These are phyloP conservation scores for Ictalurus furcatus DNA, from an alignment of 2,113 vertebrate genomes.

Conservation along the genomic window DNA sequence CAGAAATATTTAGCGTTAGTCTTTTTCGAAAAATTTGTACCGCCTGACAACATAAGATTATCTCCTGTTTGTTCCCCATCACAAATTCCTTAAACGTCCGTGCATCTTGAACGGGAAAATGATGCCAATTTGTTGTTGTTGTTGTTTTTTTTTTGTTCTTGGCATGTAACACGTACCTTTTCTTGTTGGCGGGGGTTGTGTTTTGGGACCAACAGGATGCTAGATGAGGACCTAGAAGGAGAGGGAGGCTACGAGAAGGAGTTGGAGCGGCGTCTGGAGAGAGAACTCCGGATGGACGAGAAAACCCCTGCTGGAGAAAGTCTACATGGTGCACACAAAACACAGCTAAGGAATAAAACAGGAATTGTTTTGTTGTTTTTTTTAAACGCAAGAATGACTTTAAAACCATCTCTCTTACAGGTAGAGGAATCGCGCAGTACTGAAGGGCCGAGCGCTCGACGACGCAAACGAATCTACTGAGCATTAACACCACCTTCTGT, in stretches of 20 bases:
- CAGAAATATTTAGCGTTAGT: not conserved
- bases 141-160: not conserved
- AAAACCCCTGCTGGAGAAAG: slow-evolving; percentile 84
- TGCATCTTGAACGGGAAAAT: not conserved
- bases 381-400: not conserved
- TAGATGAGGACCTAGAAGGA: slow-evolving; percentile 78
- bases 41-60: not conserved
- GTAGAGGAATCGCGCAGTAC: slow-evolving; percentile 16
- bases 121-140: not conserved
- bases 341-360: not conserved
- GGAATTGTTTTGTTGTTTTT: not conserved
- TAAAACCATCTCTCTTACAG: not conserved
- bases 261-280: slow-evolving; percentile 87
- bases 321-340: slow-evolving; percentile 80
- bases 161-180: not conserved
- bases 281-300: slow-evolving; percentile 87
- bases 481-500: slow-evolving; percentile 63
- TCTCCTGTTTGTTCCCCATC: not conserved
- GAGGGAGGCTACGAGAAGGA: slow-evolving; percentile 86
- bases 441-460: not conserved
- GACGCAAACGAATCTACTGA: slow-evolving; percentile 7
- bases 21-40: not conserved
- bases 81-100: not conserved
- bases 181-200: not conserved
- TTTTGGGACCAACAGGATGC: slow-evolving; percentile 10